These are phyloP conservation scores for Mactromeris polynyma DNA, from an alignment of 2,888 invertebrate species.

Conservation along the genomic window DNA sequence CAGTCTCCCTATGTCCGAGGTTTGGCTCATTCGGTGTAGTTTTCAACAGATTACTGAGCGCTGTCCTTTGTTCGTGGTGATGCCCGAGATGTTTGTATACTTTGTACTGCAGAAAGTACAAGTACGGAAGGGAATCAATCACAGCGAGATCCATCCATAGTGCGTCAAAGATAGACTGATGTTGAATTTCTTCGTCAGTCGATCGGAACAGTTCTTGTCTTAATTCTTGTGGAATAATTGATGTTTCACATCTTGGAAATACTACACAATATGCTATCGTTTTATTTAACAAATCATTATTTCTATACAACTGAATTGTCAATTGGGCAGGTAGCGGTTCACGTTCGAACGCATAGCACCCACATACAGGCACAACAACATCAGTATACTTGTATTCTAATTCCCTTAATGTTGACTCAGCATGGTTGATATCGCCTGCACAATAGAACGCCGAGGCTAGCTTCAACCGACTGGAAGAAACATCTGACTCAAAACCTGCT, in stretches of 20 bases:
- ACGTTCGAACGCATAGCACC: neutral
- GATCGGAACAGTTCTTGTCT: conserved; percentile 1
- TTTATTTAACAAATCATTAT: neutral
- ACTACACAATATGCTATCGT: neutral
- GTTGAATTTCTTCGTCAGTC: neutral
- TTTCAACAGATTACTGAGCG: neutral
- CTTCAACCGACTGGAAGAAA: conserved; percentile 17
- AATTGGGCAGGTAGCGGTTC: neutral
- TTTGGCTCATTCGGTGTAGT: neutral
- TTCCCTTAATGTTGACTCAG: neutral
- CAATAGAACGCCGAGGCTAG: neutral
- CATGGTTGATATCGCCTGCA: neutral
- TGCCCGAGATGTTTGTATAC: neutral
- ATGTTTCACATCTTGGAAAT: neutral
- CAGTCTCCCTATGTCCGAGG: conserved; percentile 14
- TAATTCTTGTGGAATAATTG: neutral
- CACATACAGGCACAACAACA: neutral
- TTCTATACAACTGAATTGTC: neutral
- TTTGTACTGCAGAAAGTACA: conserved; percentile 18
- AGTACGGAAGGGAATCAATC: conserved; percentile 3
- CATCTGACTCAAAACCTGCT: neutral
- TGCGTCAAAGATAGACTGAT: neutral
- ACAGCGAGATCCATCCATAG: neutral
- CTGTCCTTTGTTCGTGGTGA: neutral
- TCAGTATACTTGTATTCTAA: neutral